Percentiles rank a stretch among this genome's conserved stretches.
phyloP scores from a whole-genome alignment of 2,888 invertebrate species.

The Acrocyrtus sp. region DNA sequence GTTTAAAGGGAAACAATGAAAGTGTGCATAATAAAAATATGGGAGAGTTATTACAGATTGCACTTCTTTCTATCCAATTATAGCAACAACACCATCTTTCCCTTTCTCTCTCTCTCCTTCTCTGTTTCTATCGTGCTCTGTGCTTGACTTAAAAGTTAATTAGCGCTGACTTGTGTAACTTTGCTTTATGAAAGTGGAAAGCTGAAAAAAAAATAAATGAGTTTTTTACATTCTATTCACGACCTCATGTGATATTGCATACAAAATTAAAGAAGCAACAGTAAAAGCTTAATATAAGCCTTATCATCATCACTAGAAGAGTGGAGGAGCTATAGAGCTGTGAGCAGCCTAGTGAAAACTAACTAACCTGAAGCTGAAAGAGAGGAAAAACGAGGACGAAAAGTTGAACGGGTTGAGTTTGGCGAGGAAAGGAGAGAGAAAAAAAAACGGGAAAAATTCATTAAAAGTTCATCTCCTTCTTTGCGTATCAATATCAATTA shows the following conservation, averaged over 20 bases:
- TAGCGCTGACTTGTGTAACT: constrained; percentile 51
- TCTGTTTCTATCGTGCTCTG: too few relatives aligned
- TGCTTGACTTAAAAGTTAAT: constrained; percentile 56
- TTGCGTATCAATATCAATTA: constrained; percentile 55
- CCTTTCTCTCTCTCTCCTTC: not conserved
- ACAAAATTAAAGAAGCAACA: constrained; percentile 52
- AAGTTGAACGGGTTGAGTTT: not conserved
- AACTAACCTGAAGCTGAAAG: constrained; percentile 5
- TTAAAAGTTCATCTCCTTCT: constrained; percentile 54
- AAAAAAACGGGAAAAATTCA: constrained; percentile 46
- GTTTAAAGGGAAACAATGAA: not conserved
- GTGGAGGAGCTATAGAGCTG: constrained; percentile 4
- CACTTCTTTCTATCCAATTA: constrained; percentile 38
- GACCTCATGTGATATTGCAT: constrained; percentile 54
- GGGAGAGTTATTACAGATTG: not conserved
- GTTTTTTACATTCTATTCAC: constrained; percentile 56
- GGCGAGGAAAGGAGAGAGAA: not conserved
- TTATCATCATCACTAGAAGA: constrained; percentile 7
- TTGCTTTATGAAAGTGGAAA: constrained; percentile 46
- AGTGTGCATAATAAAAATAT: not conserved
- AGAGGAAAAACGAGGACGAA: constrained; percentile 11
- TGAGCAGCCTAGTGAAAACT: too few relatives aligned
- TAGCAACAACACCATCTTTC: constrained; percentile 26
- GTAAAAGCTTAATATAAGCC: constrained; percentile 20
- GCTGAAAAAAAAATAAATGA: constrained; percentile 46